phyloP scores from a whole-genome alignment of 2,888 invertebrate genomes.

The Parochlus steinenii region DNA sequence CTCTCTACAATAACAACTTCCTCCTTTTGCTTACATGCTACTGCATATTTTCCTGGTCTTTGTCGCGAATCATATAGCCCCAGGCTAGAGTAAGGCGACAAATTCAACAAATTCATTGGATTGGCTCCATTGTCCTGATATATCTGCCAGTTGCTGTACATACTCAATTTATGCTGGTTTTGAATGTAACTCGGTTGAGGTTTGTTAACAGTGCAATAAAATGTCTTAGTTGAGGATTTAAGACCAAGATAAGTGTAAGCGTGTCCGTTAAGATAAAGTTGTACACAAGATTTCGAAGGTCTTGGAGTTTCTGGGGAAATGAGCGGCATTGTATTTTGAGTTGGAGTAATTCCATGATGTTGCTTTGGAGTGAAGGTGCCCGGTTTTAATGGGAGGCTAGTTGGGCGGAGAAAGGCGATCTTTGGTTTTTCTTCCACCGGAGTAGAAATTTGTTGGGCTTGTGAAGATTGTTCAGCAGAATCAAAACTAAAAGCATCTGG shows the following conservation, averaged over 20 bases:
- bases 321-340: slow-evolving; percentile 63
- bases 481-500: slow-evolving; percentile 4
- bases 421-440: slow-evolving; percentile 36
- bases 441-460: slow-evolving; percentile 26
- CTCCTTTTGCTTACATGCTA: slow-evolving; percentile 42
- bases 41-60: slow-evolving; percentile 40
- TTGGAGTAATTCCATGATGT: slow-evolving; percentile 67
- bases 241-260: slow-evolving; percentile 82
- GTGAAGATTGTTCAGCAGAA: slow-evolving; percentile 17
- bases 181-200: slow-evolving; percentile 91
- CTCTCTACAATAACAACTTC: slow-evolving; percentile 49
- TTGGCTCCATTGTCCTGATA: slow-evolving; percentile 50
- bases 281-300: slow-evolving; percentile 76
- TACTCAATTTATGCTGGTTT: slow-evolving; percentile 76
- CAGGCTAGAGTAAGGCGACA: slow-evolving; percentile 50
- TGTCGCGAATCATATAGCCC: slow-evolving; percentile 65
- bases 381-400: slow-evolving; percentile 67
- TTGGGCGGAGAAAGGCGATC: slow-evolving; percentile 51
- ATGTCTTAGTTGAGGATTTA: slow-evolving; percentile 78
- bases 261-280: slow-evolving; percentile 76
- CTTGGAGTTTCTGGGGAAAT: slow-evolving; percentile 85
- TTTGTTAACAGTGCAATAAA: slow-evolving; percentile 84
- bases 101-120: slow-evolving; percentile 46
- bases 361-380: slow-evolving; percentile 67
- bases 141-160: slow-evolving; percentile 94